Percentiles rank a stretch among this genome's conserved stretches.
Conservation (phyloP, 1,140 invertebrate genomes). For the Lucilia sericata region DNA sequence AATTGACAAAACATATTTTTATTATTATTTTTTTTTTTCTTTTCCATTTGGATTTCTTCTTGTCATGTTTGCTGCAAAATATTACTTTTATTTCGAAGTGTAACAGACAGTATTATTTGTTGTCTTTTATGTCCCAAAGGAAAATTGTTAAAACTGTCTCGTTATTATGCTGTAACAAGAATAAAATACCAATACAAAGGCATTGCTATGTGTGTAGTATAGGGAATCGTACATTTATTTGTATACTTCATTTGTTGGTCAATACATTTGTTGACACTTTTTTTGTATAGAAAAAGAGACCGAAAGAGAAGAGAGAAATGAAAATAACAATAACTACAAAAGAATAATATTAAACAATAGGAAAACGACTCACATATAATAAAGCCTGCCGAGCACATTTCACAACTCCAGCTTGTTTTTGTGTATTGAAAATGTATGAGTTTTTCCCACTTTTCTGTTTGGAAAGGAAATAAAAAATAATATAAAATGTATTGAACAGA, state of each 20-base stretch:
- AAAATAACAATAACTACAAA: not conserved
- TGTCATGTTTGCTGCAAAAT: too few species aligned
- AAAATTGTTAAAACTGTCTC: conserved; percentile 20
- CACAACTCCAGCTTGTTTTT: not conserved
- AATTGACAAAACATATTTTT: conserved; percentile 8
- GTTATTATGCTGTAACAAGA: conserved; percentile 6
- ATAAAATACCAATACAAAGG: not conserved
- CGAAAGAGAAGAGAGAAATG: not conserved
- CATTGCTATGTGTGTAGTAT: too few species aligned
- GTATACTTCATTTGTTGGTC: not conserved
- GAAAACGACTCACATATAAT: not conserved
- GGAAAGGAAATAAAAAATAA: not conserved
- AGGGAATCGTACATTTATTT: too few species aligned
- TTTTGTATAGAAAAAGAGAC: not conserved
- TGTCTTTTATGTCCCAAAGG: not conserved
- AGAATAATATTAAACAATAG: too few species aligned
- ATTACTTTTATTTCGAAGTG: not conserved
- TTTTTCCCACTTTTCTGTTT: not conserved
- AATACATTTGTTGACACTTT: conserved; percentile 3
- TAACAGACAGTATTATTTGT: conserved; percentile 2
- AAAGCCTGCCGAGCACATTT: not conserved
- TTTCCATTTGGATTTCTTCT: not conserved
- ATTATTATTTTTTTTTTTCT: not conserved
- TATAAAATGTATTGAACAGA: too few species aligned
- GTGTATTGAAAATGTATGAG: not conserved